Percentiles rank a stretch among this genome's conserved stretches.
These are phyloP conservation scores for Pristionchus japonicus DNA, from an alignment of 2,888 invertebrate species.

Conservation along the genomic window DNA sequence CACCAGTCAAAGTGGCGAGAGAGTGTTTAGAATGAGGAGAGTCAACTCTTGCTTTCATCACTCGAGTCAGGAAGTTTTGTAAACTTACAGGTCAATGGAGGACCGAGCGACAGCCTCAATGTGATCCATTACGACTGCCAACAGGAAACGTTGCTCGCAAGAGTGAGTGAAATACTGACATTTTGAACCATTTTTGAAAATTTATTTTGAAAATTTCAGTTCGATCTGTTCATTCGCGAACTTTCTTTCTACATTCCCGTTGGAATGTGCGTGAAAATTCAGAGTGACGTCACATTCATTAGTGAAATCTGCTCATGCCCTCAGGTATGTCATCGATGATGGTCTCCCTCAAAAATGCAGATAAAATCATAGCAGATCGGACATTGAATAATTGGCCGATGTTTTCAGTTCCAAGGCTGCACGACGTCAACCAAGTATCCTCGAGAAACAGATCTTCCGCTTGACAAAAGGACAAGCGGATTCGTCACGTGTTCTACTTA, in stretches of 20 bases:
- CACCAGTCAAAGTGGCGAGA: too few relatives aligned
- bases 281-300: background rate
- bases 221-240: background rate
- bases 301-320: background rate
- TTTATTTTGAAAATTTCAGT: background rate
- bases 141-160: background rate
- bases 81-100: too few relatives aligned
- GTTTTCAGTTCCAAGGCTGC: background rate
- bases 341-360: too few relatives aligned
- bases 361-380: too few relatives aligned
- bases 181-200: too few relatives aligned
- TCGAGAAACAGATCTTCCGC: background rate
- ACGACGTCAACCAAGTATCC: background rate
- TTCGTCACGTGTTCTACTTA: background rate
- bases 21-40: too few relatives aligned
- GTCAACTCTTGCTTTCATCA: too few relatives aligned
- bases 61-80: too few relatives aligned
- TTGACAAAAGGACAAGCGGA: background rate
- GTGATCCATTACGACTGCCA: background rate
- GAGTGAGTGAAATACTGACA: background rate
- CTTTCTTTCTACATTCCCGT: background rate
- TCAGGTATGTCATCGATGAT: background rate
- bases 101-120: too few relatives aligned
- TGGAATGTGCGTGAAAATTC: background rate
- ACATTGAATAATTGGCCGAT: too few relatives aligned